phyloP scores from a whole-genome alignment of 2,888 invertebrate genomes.

The Dioctria linearis region DNA sequence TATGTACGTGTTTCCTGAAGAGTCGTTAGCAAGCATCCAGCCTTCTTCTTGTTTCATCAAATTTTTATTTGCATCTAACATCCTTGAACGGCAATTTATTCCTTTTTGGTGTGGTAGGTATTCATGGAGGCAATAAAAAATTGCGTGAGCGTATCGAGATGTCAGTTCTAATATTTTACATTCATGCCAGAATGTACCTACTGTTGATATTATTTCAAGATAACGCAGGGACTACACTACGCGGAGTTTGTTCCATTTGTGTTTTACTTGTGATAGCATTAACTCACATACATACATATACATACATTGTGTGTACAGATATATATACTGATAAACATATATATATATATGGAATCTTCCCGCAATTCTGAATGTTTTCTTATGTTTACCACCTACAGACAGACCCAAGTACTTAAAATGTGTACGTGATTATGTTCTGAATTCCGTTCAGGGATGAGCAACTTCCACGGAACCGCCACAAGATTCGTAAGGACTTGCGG shows the following conservation, averaged over 20 bases:
- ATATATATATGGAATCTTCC: background rate
- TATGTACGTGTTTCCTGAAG: background rate
- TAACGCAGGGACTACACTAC: background rate
- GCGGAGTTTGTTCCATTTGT: background rate
- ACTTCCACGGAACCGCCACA: background rate
- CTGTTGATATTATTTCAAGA: slow-evolving; percentile 32
- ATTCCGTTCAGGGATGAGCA: slow-evolving; percentile 29
- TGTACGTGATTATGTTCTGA: slow-evolving; percentile 42
- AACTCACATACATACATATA: no score
- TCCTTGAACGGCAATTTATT: slow-evolving; percentile 32
- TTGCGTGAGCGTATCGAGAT: slow-evolving; percentile 48
- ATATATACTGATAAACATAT: no score
- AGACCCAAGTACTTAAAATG: slow-evolving; percentile 41
- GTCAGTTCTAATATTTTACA: slow-evolving; percentile 48
- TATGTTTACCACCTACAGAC: slow-evolving; percentile 37
- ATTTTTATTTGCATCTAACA: slow-evolving; percentile 19
- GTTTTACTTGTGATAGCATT: no score
- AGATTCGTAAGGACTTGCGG: slow-evolving; percentile 29
- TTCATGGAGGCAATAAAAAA: slow-evolving; percentile 48
- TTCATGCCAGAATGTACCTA: slow-evolving; percentile 25
- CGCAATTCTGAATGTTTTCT: slow-evolving; percentile 32
- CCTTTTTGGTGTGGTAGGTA: slow-evolving; percentile 15
- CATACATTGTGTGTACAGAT: no score
- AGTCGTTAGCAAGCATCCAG: background rate
- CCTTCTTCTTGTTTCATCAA: slow-evolving; percentile 18